Evolutionary conservation across 1,140 invertebrate species (phyloP).

Genomic region (Maniola jurtina): DNA sequence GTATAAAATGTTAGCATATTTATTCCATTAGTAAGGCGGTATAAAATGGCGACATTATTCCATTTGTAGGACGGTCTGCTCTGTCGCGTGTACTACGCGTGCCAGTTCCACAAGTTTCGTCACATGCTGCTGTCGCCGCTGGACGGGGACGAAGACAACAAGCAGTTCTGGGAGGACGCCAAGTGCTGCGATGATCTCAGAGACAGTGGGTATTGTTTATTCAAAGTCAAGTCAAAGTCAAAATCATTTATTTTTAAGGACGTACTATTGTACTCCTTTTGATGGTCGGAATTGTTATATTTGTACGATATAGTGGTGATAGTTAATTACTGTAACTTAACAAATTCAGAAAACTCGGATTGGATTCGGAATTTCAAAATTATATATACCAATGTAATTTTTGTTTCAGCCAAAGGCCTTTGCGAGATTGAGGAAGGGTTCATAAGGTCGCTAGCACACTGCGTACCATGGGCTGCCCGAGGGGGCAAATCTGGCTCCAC

Average conservation of each 20-base stretch:
- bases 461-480: conserved; percentile 94
- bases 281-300: no score
- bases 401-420: conserved; percentile 41
- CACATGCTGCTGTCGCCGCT: conserved; percentile 61
- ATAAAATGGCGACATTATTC: neutral
- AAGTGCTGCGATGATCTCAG: conserved; percentile 41
- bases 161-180: conserved; percentile 23
- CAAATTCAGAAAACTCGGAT: no score
- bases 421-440: conserved; percentile 79
- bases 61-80: conserved; percentile 61
- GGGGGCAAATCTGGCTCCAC: conserved; percentile 98
- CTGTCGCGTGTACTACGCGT: conserved; percentile 71
- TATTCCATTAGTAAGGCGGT: no score
- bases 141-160: conserved; percentile 10
- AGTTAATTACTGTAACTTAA: no score
- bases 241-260: no score
- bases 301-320: no score
- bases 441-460: conserved; percentile 92
- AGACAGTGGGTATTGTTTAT: conserved; percentile 35
- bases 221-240: no score
- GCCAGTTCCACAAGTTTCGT: conserved; percentile 67
- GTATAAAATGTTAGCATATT: no score
- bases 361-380: neutral
- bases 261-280: no score
- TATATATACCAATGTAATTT: neutral